Conservation (phyloP, 2,797 vertebrate species). For the Phylloscopus collybita region DNA sequence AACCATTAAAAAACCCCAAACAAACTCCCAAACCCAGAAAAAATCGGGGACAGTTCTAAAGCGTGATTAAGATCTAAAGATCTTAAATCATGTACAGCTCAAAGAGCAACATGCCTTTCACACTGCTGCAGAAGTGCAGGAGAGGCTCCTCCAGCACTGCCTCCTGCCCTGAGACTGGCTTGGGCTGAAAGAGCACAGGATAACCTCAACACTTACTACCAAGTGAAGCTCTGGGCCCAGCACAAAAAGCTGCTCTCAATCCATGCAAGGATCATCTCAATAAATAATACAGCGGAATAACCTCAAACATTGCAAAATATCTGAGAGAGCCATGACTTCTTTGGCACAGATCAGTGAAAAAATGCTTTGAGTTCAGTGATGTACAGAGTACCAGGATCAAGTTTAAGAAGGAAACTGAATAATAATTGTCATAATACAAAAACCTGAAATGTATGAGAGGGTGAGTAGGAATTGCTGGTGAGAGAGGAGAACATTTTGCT, state of each 20-base stretch:
- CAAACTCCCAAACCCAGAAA: neutral
- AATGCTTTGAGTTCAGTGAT: neutral
- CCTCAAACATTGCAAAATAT: neutral
- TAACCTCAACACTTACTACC: neutral
- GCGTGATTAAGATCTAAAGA: too few species aligned
- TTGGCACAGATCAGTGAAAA: neutral
- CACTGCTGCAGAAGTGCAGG: neutral
- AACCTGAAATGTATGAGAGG: neutral
- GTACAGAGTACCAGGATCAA: neutral
- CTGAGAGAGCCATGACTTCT: neutral
- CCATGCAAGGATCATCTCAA: neutral
- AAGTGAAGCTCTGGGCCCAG: neutral
- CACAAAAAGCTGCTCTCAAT: neutral
- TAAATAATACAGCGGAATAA: neutral
- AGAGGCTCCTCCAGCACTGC: neutral
- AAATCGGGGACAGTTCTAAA: neutral
- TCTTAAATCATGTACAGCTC: neutral
- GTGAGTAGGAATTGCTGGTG: neutral
- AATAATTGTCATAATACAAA: neutral
- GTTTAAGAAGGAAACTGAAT: neutral
- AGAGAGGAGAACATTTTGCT: neutral
- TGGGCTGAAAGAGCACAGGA: neutral
- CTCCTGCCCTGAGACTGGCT: neutral
- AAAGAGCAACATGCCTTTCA: neutral
- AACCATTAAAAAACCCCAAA: neutral